Conservation (phyloP, 2,113 vertebrate genomes). For the Sakesphorus luctuosus region DNA sequence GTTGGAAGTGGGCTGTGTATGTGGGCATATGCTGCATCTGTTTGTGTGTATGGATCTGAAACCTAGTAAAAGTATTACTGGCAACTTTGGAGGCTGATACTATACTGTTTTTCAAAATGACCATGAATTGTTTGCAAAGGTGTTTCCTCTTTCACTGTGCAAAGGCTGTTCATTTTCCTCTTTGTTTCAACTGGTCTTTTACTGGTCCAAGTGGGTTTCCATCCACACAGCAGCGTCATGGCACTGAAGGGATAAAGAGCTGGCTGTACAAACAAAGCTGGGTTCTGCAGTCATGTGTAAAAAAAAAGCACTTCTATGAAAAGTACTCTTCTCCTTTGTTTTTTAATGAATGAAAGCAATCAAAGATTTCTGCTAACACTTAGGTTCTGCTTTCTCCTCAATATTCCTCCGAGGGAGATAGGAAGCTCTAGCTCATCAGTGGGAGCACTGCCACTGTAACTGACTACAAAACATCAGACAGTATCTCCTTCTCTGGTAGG, state of each 20-base stretch:
- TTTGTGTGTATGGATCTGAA: constrained; percentile 44
- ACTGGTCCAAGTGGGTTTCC: constrained; percentile 30
- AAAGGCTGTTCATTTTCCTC: constrained; percentile 68
- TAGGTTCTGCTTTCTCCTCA: background rate
- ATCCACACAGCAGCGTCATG: background rate
- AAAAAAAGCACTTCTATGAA: background rate
- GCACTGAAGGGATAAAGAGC: background rate
- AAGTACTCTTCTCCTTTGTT: background rate
- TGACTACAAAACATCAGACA: background rate
- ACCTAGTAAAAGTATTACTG: constrained; percentile 65
- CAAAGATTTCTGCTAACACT: background rate
- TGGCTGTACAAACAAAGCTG: background rate
- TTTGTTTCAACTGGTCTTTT: constrained; percentile 70
- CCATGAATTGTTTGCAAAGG: constrained; percentile 58
- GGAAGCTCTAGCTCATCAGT: background rate
- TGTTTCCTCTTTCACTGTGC: constrained; percentile 65
- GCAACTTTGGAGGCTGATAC: constrained; percentile 48
- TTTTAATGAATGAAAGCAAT: background rate
- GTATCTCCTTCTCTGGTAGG: background rate
- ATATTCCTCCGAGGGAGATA: background rate
- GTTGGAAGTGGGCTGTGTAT: background rate
- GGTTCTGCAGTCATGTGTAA: background rate
- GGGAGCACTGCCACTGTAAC: background rate
- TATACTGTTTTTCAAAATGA: constrained; percentile 54
- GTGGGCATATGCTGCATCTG: background rate